Conservation (phyloP, 2,888 invertebrate species). For the Melangyna quadrimaculata region DNA sequence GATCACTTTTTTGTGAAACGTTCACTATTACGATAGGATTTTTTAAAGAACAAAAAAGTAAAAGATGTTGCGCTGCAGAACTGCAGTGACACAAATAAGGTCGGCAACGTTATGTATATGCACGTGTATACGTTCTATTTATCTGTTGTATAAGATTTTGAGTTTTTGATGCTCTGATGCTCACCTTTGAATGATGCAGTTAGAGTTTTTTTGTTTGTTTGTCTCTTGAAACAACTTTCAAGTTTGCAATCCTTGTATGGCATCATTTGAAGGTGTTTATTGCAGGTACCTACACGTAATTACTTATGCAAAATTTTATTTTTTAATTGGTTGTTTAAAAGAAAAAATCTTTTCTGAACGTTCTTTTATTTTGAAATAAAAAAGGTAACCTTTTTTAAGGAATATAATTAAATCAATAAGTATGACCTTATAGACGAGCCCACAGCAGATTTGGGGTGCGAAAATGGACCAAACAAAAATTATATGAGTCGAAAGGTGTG, state of each 20-base stretch:
- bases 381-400: background rate
- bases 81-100: slow-evolving; percentile 53
- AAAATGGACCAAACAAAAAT: too few species aligned
- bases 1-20: slow-evolving; percentile 17
- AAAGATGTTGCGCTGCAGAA: slow-evolving; percentile 45
- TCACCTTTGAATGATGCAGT: slow-evolving; percentile 18
- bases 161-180: slow-evolving; percentile 15
- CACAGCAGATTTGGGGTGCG: too few species aligned
- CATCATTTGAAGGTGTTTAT: slow-evolving; percentile 48
- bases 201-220: background rate
- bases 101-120: background rate
- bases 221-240: slow-evolving; percentile 50
- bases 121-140: slow-evolving; percentile 30
- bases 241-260: slow-evolving; percentile 54
- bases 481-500: too few species aligned
- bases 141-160: slow-evolving; percentile 25
- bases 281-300: background rate
- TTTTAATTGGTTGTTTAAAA: background rate
- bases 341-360: too few species aligned
- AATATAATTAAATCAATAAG: too few species aligned
- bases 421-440: too few species aligned
- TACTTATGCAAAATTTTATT: slow-evolving; percentile 27
- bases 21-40: slow-evolving; percentile 28
- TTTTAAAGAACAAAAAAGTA: slow-evolving; percentile 5
- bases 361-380: background rate